Evolutionary conservation across 2,888 invertebrate genomes (phyloP).

Genomic region (Eupithecia exiguata): DNA sequence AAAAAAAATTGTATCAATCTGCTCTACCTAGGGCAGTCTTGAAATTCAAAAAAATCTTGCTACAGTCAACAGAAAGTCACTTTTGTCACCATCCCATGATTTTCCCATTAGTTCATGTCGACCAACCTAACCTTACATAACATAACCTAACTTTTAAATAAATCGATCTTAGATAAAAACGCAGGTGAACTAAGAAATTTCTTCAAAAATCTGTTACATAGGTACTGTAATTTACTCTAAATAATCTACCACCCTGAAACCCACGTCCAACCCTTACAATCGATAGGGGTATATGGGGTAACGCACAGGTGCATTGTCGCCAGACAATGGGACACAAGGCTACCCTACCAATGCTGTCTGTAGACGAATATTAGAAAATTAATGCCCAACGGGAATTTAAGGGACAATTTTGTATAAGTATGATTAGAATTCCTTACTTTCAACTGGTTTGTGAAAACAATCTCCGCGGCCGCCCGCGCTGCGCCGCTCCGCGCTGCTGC

Average conservation of each 20-base stretch:
- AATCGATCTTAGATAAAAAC: not conserved
- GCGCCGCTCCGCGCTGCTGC: no score
- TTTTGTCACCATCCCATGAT: not conserved
- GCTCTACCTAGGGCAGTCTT: not conserved
- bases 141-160: not conserved
- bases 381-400: not conserved
- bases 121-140: no score
- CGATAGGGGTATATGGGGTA: slow-evolving; percentile 7
- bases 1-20: not conserved
- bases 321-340: not conserved
- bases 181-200: not conserved
- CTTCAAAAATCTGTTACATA: not conserved
- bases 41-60: not conserved
- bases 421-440: not conserved
- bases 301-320: slow-evolving; percentile 8
- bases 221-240: not conserved
- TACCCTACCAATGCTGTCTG: not conserved
- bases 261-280: slow-evolving; percentile 4
- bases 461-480: no score
- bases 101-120: not conserved
- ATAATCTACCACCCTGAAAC: not conserved
- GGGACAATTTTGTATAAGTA: not conserved
- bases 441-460: not conserved
- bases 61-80: not conserved
- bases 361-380: slow-evolving; percentile 1